These are phyloP conservation scores for Drosophila bunnanda DNA, from an alignment of 2,888 invertebrate species.

Conservation along the genomic window DNA sequence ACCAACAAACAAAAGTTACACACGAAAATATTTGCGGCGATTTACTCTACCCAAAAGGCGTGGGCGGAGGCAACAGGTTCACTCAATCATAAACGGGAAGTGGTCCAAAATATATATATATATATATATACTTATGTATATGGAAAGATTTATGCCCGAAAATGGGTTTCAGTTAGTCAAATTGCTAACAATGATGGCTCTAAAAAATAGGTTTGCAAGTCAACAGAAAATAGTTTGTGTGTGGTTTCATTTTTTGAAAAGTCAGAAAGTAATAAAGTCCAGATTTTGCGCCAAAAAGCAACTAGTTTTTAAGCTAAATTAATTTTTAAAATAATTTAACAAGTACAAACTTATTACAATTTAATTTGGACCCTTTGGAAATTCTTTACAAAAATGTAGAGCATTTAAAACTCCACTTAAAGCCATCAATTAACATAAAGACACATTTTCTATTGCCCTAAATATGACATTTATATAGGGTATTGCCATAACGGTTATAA, in stretches of 20 bases:
- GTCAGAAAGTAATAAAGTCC: neutral
- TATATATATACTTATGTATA: neutral
- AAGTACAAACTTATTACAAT: too few relatives aligned
- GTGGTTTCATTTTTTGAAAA: neutral
- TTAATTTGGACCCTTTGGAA: neutral
- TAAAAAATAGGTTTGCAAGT: neutral
- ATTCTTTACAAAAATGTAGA: neutral
- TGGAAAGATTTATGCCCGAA: neutral
- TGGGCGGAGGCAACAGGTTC: constrained; percentile 23
- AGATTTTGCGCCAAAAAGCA: too few relatives aligned
- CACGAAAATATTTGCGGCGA: constrained; percentile 37
- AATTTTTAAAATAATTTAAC: neutral
- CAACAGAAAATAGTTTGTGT: too few relatives aligned
- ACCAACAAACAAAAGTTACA: constrained; percentile 41
- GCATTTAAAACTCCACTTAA: rapidly evolving
- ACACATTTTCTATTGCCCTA: too few relatives aligned
- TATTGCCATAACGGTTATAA: neutral
- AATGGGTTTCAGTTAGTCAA: neutral
- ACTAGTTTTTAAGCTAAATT: neutral
- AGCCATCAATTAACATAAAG: neutral
- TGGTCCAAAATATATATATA: neutral
- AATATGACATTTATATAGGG: too few relatives aligned
- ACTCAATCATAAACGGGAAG: constrained; percentile 17
- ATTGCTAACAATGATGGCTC: neutral
- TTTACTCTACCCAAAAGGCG: constrained; percentile 4